Evolutionary conservation across 2,888 invertebrate species (phyloP).

Genomic region (Halictus quadricinctus): DNA sequence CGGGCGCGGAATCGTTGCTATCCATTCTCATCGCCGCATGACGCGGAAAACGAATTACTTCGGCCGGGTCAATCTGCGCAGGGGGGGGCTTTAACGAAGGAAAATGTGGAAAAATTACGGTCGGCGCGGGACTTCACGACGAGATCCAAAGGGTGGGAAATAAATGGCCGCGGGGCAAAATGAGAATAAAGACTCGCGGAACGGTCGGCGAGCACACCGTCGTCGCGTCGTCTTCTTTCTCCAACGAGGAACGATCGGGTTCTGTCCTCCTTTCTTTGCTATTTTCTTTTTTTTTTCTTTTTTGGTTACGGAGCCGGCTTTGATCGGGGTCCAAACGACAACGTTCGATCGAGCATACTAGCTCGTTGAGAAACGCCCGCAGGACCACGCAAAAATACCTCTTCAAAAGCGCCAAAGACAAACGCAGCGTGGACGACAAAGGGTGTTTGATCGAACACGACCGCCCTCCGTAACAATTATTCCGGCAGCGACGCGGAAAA

Average conservation of each 20-base stretch:
- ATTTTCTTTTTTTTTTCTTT: background rate
- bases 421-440: background rate
- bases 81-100: constrained; percentile 36
- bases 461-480: background rate
- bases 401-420: background rate
- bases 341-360: background rate
- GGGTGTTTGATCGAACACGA: background rate
- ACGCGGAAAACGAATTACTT: constrained; percentile 28
- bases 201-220: background rate
- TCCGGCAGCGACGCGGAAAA: background rate
- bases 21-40: constrained; percentile 30
- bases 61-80: constrained; percentile 31
- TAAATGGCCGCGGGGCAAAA: constrained; percentile 16
- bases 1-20: constrained; percentile 16
- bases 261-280: background rate
- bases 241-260: background rate
- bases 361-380: too few relatives aligned
- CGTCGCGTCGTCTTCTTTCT: background rate
- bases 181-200: constrained; percentile 34
- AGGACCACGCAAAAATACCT: background rate
- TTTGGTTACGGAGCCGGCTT: background rate
- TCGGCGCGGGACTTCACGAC: constrained; percentile 9
- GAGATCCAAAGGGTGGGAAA: constrained; percentile 27
- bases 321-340: background rate
- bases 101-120: constrained; percentile 53